Evolutionary conservation across 2,888 invertebrate genomes (phyloP), one percentile per base, ranked within the genome.

Genomic region (Drepanosiphum platanoidis): DNA sequence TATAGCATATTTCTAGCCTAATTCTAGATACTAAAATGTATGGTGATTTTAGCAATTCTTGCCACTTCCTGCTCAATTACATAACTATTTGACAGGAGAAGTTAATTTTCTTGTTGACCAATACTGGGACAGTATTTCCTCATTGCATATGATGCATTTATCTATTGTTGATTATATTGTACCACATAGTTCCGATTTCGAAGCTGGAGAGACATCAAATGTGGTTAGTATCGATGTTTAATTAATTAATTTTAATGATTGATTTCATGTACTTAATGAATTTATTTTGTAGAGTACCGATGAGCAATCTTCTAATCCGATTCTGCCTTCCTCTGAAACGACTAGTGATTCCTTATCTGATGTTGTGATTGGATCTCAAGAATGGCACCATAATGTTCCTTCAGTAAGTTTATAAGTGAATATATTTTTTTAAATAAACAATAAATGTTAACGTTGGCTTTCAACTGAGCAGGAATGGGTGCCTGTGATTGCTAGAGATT

Each of bases 401-500:
- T 89, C 91, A 82, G 92, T 92, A 89, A 89, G 90, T 89, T 64
- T n/a, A 71, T 58, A 11, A n/a, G 46, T 18, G 18, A 32, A 42
- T 22, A 22, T 58, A 1, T 27, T 36, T 52, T 66, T 34, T 0
- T 22, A 34, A 64, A 2, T 30, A 42, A 30, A 64, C 9, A 39
- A 22, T 78, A 22, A 32, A 46, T 46, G 32, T 70, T 3, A 42
- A 27, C 32, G 3, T 13, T 34, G 70, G 42, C n/a, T 87, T 30
- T 74, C 66, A 79, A 84, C 18, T 83, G 84, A 71, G n/a, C 13
- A 87, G 87, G 86, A 87, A 71, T 97, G 97, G 97, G 94, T 96
- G 87, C 96, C 97, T 13, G 94, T 97, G 87, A 95, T 98, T 87
- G 92, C 94, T 13, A 92, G 94, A 86, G 97, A 98, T 90, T 92